Base-by-base conservation (phyloP, 2,113 vertebrate species). In the Jacana jacana region DNA sequence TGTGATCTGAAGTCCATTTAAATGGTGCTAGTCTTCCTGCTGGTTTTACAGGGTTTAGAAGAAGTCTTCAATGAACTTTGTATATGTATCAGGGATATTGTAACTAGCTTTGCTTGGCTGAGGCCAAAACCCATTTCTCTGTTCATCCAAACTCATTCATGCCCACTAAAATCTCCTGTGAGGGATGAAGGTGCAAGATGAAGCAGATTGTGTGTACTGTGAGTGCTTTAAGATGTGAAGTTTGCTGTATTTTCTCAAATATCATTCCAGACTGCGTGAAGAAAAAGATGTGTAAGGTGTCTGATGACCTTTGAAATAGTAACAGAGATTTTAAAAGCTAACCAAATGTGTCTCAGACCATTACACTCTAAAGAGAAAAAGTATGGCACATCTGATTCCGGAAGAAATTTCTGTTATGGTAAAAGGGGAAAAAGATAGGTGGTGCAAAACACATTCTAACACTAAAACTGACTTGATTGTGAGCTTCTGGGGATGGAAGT, bases 401-500 rank as follows among this genome's bases (percentile, higher is more conserved):
- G 60, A 82, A 83, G n/a, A 88, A 86, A 71, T 86, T 86, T 91
- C 51, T 78, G 44, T 92, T 81, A 60, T 19, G 15, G 33, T 76
- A 68, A 71, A 88, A 84, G 16, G 20, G 18, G 31, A 60, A 81
- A 85, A 55, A 89, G 70, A 57, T 4, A 76, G 9, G 23, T 79
- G 54, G 28, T 69, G 33, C 24, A 64, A 78, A 80, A 72, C 27
- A 66, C 18, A 65, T 82, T 76, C 64, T 79, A 89, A 57, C 57
- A 61, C n/a, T 94, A 76, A 91, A 86, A 68, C 44, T 75, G 58
- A 81, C 58, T 96, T 91, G 17, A 14, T 2, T 81, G 70, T 76
- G 83, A 88, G 23, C 68, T 96, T 86, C 86, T 91, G 80, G 44
- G 88, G 66, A 76, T 61, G 80, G 54, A 94, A 86, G 18, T 94